These are phyloP conservation scores for Stenurella melanura DNA, from an alignment of 2,888 invertebrate species.

Conservation along the genomic window DNA sequence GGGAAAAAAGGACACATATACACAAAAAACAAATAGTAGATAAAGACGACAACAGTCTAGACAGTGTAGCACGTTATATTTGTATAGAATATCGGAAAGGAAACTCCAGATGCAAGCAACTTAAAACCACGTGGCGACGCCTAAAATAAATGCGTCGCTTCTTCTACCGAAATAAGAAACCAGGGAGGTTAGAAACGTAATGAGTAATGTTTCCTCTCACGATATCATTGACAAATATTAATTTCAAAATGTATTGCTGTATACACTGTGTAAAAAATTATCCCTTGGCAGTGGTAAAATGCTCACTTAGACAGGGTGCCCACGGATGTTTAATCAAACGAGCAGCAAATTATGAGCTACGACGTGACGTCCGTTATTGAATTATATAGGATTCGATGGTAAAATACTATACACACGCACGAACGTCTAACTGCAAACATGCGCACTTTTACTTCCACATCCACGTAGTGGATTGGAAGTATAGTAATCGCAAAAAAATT, in stretches of 20 bases:
- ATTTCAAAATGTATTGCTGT: not conserved
- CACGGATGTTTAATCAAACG: no score
- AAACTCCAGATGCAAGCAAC: constrained; percentile 49
- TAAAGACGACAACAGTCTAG: constrained; percentile 47
- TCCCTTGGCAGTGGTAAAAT: not conserved
- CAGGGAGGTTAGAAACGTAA: constrained; percentile 8
- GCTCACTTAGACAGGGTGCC: no score
- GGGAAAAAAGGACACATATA: constrained; percentile 35
- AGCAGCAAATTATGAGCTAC: no score
- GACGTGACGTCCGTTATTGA: no score
- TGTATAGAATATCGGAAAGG: constrained; percentile 50
- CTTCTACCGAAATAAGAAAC: constrained; percentile 25
- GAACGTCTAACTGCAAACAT: no score
- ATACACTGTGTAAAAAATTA: not conserved
- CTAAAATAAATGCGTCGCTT: constrained; percentile 47
- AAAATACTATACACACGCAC: no score
- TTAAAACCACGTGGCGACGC: constrained; percentile 51
- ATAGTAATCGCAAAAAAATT: no score
- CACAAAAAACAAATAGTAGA: constrained; percentile 17
- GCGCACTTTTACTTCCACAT: no score
- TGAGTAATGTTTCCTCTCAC: not conserved
- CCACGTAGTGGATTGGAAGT: no score
- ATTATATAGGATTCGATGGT: no score
- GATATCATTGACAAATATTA: constrained; percentile 10
- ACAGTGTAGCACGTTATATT: constrained; percentile 47